Conservation (phyloP, 2,113 vertebrate genomes). For the Eidolon helvum region DNA sequence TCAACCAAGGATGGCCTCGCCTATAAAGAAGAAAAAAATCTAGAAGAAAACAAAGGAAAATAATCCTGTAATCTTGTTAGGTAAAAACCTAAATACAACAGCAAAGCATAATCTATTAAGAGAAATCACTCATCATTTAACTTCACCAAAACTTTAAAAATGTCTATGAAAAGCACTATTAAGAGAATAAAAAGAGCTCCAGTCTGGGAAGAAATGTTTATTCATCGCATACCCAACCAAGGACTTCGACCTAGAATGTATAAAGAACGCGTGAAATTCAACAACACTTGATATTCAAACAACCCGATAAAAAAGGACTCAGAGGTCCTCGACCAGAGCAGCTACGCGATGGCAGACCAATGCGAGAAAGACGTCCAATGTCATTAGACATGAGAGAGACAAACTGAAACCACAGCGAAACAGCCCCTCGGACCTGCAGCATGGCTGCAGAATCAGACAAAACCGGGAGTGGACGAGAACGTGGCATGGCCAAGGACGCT, state of each 20-base stretch:
- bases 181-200: neutral
- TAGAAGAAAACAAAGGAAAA: too few species aligned
- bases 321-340: neutral
- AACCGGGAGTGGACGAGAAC: too few species aligned
- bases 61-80: neutral
- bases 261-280: rapidly evolving
- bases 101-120: neutral
- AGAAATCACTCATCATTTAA: neutral
- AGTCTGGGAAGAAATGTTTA: neutral
- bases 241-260: rapidly evolving
- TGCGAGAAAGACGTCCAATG: rapidly evolving
- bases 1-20: too few species aligned
- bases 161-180: neutral
- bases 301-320: neutral
- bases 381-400: rapidly evolving
- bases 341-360: rapidly evolving
- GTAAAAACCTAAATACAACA: neutral
- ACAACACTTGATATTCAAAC: rapidly evolving
- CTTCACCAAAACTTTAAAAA: rapidly evolving
- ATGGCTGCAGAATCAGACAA: too few species aligned
- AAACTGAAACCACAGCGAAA: too few species aligned
- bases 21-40: too few species aligned
- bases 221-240: rapidly evolving
- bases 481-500: too few species aligned
- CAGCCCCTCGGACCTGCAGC: too few species aligned